These are phyloP conservation scores for Leucoptera coffeella DNA, from an alignment of 2,888 invertebrate genomes.

Conservation along the genomic window DNA sequence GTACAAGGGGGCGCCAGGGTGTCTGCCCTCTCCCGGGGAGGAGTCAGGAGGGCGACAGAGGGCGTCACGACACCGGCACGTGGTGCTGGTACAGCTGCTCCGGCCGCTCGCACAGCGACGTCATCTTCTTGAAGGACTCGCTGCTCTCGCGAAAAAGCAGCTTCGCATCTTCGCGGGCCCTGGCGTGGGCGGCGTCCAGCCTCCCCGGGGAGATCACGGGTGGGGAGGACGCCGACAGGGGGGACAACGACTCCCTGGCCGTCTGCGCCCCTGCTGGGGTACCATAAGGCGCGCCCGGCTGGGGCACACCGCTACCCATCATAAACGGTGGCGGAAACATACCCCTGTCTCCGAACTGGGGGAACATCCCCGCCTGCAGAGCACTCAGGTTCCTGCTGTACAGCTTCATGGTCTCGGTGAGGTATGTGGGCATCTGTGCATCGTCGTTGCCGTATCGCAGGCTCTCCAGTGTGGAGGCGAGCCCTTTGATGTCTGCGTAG, in stretches of 20 bases:
- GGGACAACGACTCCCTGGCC: slow-evolving; percentile 38
- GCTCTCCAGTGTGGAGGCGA: slow-evolving; percentile 57
- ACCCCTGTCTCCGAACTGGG: slow-evolving; percentile 32
- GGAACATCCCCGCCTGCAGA: slow-evolving; percentile 34
- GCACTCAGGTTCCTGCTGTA: slow-evolving; percentile 40
- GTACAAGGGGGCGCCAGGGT: slow-evolving; percentile 16
- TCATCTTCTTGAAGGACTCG: slow-evolving; percentile 48
- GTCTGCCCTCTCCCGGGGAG: slow-evolving; percentile 35
- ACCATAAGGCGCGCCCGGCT: slow-evolving; percentile 29
- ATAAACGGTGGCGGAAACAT: slow-evolving; percentile 38
- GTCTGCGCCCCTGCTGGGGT: slow-evolving; percentile 33
- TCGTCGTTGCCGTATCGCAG: slow-evolving; percentile 51
- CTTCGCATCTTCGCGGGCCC: slow-evolving; percentile 36
- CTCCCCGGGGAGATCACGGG: slow-evolving; percentile 41
- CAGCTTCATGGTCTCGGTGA: slow-evolving; percentile 46
- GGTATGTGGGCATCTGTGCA: slow-evolving; percentile 33
- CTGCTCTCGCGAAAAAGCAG: slow-evolving; percentile 50
- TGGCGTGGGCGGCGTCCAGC: slow-evolving; percentile 35
- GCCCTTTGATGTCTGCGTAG: slow-evolving; percentile 67
- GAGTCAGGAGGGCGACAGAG: slow-evolving; percentile 21
- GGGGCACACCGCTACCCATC: slow-evolving; percentile 31
- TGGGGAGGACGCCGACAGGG: slow-evolving; percentile 40
- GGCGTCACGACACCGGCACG: slow-evolving; percentile 50
- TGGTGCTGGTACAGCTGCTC: slow-evolving; percentile 50
- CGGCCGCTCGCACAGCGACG: slow-evolving; percentile 45